Evolutionary conservation across 2,888 invertebrate genomes (phyloP).

Genomic region (Cyaniris semiargus): DNA sequence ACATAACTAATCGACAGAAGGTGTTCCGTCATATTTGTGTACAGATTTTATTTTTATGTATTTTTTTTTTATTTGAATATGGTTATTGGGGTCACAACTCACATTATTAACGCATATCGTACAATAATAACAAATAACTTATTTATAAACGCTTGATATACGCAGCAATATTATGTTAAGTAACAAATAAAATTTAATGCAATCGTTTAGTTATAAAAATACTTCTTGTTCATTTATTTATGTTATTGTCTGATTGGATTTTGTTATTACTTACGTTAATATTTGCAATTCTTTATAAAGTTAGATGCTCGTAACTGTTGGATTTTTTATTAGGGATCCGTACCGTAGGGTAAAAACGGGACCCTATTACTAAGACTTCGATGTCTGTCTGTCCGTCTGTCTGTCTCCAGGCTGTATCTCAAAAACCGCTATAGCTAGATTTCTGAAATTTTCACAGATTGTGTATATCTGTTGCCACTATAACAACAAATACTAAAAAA

Average conservation of each 20-base stretch:
- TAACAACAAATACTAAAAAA: too few species aligned
- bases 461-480: too few species aligned
- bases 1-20: conserved; percentile 65
- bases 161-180: not conserved
- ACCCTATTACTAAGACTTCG: too few species aligned
- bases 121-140: conserved; percentile 6
- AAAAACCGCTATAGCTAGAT: too few species aligned
- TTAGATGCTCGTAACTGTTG: not conserved
- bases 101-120: not conserved
- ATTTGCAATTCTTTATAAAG: not conserved
- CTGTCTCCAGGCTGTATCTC: too few species aligned
- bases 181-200: not conserved
- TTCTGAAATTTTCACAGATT: too few species aligned
- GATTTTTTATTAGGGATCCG: too few species aligned
- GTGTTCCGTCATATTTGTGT: conserved; percentile 54
- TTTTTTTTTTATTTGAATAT: not conserved
- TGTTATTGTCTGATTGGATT: not conserved
- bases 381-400: too few species aligned
- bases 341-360: too few species aligned
- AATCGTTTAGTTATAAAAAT: not conserved
- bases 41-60: conserved; percentile 50
- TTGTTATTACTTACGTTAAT: not conserved
- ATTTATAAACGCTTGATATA: conserved; percentile 7
- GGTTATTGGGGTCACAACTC: not conserved
- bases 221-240: not conserved